These are phyloP conservation scores for Mesocricetus auratus DNA, from an alignment of 2,113 vertebrate genomes.

Conservation along the genomic window DNA sequence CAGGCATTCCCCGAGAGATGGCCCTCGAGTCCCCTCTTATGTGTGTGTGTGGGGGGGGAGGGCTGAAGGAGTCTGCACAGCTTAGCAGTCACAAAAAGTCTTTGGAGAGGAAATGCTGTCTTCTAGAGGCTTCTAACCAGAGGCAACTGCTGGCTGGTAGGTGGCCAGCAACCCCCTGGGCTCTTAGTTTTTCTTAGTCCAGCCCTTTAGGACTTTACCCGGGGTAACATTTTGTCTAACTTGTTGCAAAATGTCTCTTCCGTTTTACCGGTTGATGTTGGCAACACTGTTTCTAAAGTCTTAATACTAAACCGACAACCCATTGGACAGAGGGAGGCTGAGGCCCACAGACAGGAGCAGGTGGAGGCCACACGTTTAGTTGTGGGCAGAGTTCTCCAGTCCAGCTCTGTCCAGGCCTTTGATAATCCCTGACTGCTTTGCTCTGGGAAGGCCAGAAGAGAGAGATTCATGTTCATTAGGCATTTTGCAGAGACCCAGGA, in stretches of 20 bases:
- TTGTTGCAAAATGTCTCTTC: conserved; percentile 57
- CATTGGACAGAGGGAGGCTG: not conserved
- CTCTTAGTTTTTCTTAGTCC: not conserved
- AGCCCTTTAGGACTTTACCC: not conserved
- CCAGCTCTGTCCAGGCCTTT: not conserved
- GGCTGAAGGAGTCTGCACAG: not conserved
- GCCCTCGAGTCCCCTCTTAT: not conserved
- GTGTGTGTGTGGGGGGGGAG: not conserved
- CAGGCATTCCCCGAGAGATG: not conserved
- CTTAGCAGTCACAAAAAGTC: not conserved
- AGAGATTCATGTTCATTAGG: not conserved
- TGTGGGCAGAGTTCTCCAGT: not conserved
- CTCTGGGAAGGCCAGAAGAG: not conserved
- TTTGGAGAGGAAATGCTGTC: not conserved
- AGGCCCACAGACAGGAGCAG: not conserved
- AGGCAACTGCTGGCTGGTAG: not conserved
- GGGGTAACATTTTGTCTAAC: conserved; percentile 15
- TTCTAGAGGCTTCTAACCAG: not conserved
- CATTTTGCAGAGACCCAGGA: not conserved
- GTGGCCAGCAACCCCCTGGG: not conserved
- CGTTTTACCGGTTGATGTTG: not conserved
- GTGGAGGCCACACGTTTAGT: not conserved
- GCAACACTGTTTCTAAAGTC: not conserved
- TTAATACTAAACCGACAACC: not conserved
- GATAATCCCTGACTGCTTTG: not conserved